These are phyloP conservation scores for Oreochromis spilurus DNA, from an alignment of 2,113 vertebrate species.

Conservation along the genomic window DNA sequence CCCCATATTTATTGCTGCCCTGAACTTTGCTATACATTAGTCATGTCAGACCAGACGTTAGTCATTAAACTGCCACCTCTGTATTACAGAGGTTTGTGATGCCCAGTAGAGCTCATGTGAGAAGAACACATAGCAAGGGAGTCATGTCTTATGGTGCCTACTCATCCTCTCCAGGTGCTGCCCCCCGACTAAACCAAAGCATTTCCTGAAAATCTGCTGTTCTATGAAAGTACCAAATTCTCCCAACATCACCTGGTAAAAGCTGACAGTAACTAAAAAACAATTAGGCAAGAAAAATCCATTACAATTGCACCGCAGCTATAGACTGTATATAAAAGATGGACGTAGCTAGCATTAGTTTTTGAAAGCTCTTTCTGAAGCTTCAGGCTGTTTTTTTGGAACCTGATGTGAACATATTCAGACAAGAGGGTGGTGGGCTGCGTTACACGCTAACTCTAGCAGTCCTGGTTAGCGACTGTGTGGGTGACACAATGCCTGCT, in stretches of 20 bases:
- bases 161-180: background rate
- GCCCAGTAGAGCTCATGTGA: background rate
- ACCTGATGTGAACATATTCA: background rate
- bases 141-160: background rate
- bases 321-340: background rate
- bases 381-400: background rate
- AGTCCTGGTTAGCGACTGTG: background rate
- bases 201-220: background rate
- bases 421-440: background rate
- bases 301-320: background rate
- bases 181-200: background rate
- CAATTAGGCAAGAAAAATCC: background rate
- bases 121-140: background rate
- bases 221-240: background rate
- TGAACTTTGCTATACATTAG: background rate
- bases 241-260: background rate
- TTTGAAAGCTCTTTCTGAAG: background rate
- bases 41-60: background rate
- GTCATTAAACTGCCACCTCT: background rate
- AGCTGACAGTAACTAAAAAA: background rate
- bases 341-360: background rate
- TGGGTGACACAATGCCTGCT: background rate
- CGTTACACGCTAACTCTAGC: background rate
- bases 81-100: background rate
- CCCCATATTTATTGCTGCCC: background rate